These are phyloP conservation scores for Drosophila takahashii DNA, from an alignment of 1,140 invertebrate genomes.

Conservation along the genomic window DNA sequence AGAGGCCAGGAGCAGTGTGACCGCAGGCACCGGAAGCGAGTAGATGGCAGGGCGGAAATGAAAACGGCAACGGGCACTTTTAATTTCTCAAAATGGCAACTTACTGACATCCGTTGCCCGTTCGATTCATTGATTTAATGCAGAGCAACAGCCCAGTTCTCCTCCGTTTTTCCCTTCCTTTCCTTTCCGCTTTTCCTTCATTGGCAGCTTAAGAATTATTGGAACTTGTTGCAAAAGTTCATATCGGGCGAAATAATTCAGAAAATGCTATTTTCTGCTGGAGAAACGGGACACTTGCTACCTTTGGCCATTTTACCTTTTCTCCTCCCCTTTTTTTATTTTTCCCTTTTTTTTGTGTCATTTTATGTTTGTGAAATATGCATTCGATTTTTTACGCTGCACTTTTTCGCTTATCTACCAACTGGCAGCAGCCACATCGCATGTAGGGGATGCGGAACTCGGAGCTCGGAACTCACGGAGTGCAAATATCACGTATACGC, in stretches of 20 bases:
- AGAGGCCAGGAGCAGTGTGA: conserved; percentile 11
- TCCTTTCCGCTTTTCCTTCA: conserved; percentile 26
- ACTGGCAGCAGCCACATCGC: conserved; percentile 52
- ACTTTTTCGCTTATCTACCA: conserved; percentile 74
- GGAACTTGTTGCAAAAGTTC: conserved; percentile 79
- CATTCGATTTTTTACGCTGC: conserved; percentile 81
- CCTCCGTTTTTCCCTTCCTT: conserved; percentile 23
- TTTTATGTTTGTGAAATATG: conserved; percentile 78
- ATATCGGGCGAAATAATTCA: conserved; percentile 77
- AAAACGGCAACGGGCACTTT: conserved; percentile 79
- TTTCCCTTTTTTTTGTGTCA: conserved; percentile 34
- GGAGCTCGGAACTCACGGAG: conserved; percentile 11
- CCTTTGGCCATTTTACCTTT: conserved; percentile 20
- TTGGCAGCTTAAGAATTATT: conserved; percentile 72
- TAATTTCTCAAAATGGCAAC: conserved; percentile 83
- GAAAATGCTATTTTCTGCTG: conserved; percentile 55
- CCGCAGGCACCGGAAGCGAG: conserved; percentile 51
- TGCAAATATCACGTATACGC: conserved; percentile 80
- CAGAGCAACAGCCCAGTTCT: conserved; percentile 58
- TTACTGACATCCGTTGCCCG: conserved; percentile 71
- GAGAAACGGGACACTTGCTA: conserved; percentile 11
- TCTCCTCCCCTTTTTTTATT: neutral
- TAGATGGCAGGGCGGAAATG: conserved; percentile 59
- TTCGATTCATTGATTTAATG: conserved; percentile 81
- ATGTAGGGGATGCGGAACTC: conserved; percentile 12